phyloP scores from a whole-genome alignment of 2,113 vertebrate genomes.

The Hypanus sabinus region DNA sequence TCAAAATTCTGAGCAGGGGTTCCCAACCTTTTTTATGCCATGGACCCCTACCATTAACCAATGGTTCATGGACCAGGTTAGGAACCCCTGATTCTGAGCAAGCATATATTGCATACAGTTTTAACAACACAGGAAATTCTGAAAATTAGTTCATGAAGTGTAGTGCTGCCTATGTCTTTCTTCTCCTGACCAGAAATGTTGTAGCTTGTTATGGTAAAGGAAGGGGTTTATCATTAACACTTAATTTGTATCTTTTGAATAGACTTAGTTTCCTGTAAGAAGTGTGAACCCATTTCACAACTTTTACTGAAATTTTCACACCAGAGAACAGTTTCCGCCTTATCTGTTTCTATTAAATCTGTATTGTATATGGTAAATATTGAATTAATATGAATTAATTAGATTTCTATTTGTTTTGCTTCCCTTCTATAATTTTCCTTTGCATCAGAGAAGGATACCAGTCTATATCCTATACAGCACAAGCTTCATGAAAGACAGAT shows the following conservation, averaged over 20 bases:
- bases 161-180: not conserved
- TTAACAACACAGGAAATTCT: not conserved
- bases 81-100: not conserved
- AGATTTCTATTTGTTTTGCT: slow-evolving; percentile 12
- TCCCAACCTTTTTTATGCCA: too few relatives aligned
- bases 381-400: slow-evolving; percentile 25
- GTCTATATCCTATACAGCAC: not conserved
- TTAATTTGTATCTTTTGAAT: not conserved
- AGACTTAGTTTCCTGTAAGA: not conserved
- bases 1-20: not conserved
- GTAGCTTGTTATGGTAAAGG: not conserved
- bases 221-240: not conserved
- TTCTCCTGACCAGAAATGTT: not conserved
- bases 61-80: too few relatives aligned
- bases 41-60: too few relatives aligned
- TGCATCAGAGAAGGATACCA: slow-evolving; percentile 7
- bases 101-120: not conserved
- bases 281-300: not conserved
- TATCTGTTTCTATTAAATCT: slow-evolving; percentile 5
- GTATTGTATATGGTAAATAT: slow-evolving; percentile 11
- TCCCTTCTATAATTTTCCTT: slow-evolving; percentile 4
- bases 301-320: not conserved
- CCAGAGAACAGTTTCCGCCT: not conserved
- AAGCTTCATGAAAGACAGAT: slow-evolving; percentile 25
- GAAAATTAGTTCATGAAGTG: too few relatives aligned